Base-by-base conservation (phyloP, 2,888 invertebrate genomes). In the Archaeoteleia sp. region DNA sequence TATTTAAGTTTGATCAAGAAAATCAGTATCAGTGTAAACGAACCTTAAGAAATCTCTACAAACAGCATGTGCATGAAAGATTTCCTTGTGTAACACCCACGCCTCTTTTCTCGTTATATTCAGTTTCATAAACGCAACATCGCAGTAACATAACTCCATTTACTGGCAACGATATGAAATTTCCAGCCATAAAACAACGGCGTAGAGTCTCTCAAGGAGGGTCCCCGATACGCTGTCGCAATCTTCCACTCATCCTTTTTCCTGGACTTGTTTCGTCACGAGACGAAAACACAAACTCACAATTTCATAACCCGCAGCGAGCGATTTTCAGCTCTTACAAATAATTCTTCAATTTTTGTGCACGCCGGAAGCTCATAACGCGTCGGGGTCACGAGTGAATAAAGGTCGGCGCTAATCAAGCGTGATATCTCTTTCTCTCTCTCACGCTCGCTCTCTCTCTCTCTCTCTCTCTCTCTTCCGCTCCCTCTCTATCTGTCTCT, bases 271-370 rank as follows among this genome's bases (percentile, higher is more conserved):
- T 61, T 61, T 49, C 43, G 25, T 60, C 49, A 46, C 27, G 17
- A 17, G 2, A 4, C 40, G 14, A 39, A 17, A 40, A 40, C 45
- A 61, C 45, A 57, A 67, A 67, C 49, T 15, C 13, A 7, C 46
- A 48, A 49, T 49, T 60, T 60, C 37, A 55, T 54, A 53, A 55
- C 20, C 57, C 10, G 17, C 32, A 48, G 17, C 54, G 13, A 51
- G 27, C 53, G 48, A 62, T 62, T 62, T 57, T 43, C 39, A 46
- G 37, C 53, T 53, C 37, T 23, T 51, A 54, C 14, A 67, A 58
- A 60, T 61, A 51, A 51, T 58, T 67, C 58, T 62, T 54, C 62
- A 58, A 67, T 67, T 62, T 62, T 62, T 34, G 39, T 40, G 14
- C 51, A 43, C 27, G 10, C 43, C 55, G 20, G 40, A 51, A 48